These are phyloP conservation scores for Scelioninae gen. 1 DNA, from an alignment of 2,888 invertebrate species.

Conservation along the genomic window DNA sequence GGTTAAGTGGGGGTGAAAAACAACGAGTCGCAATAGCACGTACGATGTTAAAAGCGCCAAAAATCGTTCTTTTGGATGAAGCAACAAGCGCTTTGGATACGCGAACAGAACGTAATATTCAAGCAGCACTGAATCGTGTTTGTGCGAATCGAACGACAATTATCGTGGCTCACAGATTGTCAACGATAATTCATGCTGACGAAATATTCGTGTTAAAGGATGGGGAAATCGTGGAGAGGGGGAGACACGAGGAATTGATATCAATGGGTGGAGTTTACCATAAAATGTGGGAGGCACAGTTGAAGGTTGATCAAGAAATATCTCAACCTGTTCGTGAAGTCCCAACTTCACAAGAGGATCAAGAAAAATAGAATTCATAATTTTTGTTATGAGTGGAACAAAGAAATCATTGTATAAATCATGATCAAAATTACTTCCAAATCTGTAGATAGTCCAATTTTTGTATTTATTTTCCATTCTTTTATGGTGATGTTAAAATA, in stretches of 20 bases:
- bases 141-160: conserved; percentile 95
- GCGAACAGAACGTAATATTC: conserved; percentile 91
- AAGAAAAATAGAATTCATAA: conserved; percentile 35
- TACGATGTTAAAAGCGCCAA: conserved; percentile 95
- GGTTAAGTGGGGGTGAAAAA: conserved; percentile 98
- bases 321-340: conserved; percentile 38
- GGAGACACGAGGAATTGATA: conserved; percentile 87
- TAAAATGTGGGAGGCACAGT: conserved; percentile 96
- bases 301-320: conserved; percentile 86
- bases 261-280: conserved; percentile 90
- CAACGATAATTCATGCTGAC: conserved; percentile 97
- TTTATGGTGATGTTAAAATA: too few relatives aligned
- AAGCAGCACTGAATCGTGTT: conserved; percentile 89
- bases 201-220: conserved; percentile 96
- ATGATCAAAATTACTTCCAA: too few relatives aligned
- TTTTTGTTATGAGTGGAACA: too few relatives aligned
- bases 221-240: conserved; percentile 95
- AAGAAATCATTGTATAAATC: too few relatives aligned
- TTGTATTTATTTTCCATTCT: too few relatives aligned
- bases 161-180: conserved; percentile 96
- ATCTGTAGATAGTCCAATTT: too few relatives aligned
- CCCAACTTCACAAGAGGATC: conserved; percentile 16
- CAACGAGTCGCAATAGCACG: conserved; percentile 98
- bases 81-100: conserved; percentile 98
- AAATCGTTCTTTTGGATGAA: conserved; percentile 96